Conservation (phyloP, 2,113 vertebrate species). For the Upupa epops region DNA sequence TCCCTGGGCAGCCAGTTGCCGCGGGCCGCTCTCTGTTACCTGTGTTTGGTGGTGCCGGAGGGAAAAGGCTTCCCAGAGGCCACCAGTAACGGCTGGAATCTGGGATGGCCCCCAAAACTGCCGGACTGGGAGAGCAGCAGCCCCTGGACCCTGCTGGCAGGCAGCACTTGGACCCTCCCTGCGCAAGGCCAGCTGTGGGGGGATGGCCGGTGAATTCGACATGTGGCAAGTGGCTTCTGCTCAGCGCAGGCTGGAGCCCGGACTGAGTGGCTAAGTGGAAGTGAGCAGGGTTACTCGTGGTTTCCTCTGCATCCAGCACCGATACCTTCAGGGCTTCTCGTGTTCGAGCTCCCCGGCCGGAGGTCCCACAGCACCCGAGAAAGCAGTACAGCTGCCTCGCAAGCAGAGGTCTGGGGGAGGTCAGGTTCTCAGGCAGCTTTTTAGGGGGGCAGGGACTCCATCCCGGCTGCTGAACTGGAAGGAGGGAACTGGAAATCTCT, state of each 20-base stretch:
- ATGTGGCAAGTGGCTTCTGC: neutral
- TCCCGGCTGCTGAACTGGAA: neutral
- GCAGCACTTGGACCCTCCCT: neutral
- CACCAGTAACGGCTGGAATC: neutral
- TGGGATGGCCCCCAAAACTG: neutral
- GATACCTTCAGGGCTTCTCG: neutral
- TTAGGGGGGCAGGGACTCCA: neutral
- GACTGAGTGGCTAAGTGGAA: rapidly evolving
- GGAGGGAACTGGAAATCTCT: neutral
- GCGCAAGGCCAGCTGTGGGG: neutral
- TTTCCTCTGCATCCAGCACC: neutral
- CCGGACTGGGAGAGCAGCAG: neutral
- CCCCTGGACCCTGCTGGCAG: no score
- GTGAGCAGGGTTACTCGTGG: neutral
- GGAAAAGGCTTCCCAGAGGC: neutral
- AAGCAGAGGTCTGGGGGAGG: neutral
- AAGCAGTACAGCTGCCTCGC: neutral
- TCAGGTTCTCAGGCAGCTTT: neutral
- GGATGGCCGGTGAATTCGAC: neutral
- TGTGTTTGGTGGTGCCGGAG: neutral
- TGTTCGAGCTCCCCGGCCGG: neutral
- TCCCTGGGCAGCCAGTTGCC: neutral
- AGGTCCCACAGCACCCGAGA: rapidly evolving
- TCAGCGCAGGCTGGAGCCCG: neutral
- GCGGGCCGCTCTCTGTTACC: neutral